Conservation (phyloP, 2,797 vertebrate genomes). For the Parauchenoglanis punctatus region DNA sequence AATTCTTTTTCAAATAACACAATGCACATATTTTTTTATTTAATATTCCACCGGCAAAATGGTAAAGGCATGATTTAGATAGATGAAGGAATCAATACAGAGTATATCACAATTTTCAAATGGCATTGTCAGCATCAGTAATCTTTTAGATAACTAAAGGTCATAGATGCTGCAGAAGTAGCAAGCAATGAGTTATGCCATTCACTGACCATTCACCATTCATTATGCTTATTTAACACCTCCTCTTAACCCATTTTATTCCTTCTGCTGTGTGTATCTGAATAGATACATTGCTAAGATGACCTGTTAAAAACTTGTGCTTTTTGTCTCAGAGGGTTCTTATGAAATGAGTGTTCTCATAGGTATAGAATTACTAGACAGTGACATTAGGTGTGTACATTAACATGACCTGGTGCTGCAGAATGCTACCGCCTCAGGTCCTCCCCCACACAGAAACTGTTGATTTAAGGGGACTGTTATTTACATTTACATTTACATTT, state of each 20-base stretch:
- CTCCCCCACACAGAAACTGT: slow-evolving; percentile 71
- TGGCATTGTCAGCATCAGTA: slow-evolving; percentile 77
- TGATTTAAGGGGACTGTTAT: slow-evolving; percentile 77
- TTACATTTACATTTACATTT: no score
- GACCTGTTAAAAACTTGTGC: slow-evolving; percentile 34
- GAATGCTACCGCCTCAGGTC: slow-evolving; percentile 71
- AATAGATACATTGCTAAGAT: slow-evolving; percentile 46
- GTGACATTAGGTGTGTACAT: background rate
- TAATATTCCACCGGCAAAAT: slow-evolving; percentile 35
- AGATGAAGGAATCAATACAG: slow-evolving; percentile 73
- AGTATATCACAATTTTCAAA: slow-evolving; percentile 77
- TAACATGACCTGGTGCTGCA: slow-evolving; percentile 52
- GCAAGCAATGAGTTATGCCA: slow-evolving; percentile 54
- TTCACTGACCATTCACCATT: slow-evolving; percentile 65
- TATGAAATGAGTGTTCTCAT: background rate
- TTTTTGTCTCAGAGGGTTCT: slow-evolving; percentile 24
- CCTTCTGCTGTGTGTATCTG: slow-evolving; percentile 50
- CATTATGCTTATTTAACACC: slow-evolving; percentile 70
- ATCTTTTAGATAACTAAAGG: slow-evolving; percentile 79
- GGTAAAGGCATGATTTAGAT: slow-evolving; percentile 45
- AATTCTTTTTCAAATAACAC: background rate
- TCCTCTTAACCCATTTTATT: slow-evolving; percentile 58
- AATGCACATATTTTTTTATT: background rate
- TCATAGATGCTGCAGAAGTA: slow-evolving; percentile 68
- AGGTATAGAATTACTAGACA: background rate